These are phyloP conservation scores for Malacoctenus gilli DNA, from an alignment of 2,797 vertebrate genomes.

Conservation along the genomic window DNA sequence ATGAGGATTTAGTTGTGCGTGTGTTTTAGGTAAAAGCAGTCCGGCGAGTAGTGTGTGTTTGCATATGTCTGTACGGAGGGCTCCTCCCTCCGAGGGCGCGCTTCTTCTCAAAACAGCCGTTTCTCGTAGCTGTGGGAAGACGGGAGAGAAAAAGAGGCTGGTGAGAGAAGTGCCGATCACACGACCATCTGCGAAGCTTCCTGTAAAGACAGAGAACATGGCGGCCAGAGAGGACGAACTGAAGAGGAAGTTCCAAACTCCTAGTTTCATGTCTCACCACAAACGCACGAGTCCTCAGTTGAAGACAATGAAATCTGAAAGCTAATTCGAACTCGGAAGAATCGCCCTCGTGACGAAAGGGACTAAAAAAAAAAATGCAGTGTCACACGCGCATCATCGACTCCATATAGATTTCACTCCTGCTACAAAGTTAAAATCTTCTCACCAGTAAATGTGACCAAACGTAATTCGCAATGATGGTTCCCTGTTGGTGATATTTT, in stretches of 20 bases:
- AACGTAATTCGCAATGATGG: too few relatives aligned
- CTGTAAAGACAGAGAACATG: conserved; percentile 21
- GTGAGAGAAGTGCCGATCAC: conserved; percentile 27
- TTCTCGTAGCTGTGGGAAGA: conserved; percentile 89
- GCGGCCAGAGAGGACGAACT: too few relatives aligned
- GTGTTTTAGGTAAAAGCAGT: neutral
- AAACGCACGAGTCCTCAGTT: too few relatives aligned
- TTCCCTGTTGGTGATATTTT: too few relatives aligned
- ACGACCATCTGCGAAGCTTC: conserved; percentile 36
- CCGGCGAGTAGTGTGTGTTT: conserved; percentile 33
- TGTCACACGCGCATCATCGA: too few relatives aligned
- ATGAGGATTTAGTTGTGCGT: conserved; percentile 24
- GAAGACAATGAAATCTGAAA: conserved; percentile 33
- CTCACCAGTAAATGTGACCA: too few relatives aligned
- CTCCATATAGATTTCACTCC: too few relatives aligned
- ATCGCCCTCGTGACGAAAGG: too few relatives aligned
- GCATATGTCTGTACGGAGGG: conserved; percentile 44
- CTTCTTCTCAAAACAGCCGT: conserved; percentile 88
- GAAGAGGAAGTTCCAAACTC: conserved; percentile 60
- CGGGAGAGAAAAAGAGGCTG: conserved; percentile 36
- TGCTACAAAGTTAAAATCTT: too few relatives aligned
- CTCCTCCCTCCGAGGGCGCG: conserved; percentile 9
- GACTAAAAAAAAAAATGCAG: too few relatives aligned
- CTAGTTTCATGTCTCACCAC: too few relatives aligned
- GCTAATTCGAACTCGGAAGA: neutral